Evolutionary conservation across 2,113 vertebrate species (phyloP).

Genomic region (Miniopterus natalensis): DNA sequence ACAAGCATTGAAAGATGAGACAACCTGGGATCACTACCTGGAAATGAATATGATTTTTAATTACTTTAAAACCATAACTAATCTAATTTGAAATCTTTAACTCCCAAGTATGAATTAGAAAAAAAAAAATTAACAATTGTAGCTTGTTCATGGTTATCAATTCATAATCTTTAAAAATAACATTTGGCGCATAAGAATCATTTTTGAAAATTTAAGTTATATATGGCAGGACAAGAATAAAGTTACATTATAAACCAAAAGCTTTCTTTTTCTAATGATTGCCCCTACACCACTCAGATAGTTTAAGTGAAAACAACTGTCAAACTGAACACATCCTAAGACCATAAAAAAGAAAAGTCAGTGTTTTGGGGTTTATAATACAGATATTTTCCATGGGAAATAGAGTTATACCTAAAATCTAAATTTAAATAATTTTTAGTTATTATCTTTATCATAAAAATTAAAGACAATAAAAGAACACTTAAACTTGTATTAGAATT

Average conservation of each 20-base stretch:
- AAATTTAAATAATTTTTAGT: not conserved
- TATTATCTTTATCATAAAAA: not conserved
- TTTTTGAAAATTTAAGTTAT: not conserved
- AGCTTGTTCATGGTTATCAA: not conserved
- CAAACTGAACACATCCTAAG: not conserved
- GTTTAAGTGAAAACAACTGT: not conserved
- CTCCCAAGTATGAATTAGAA: not conserved
- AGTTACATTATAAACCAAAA: not conserved
- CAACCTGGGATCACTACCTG: not conserved
- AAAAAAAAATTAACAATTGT: not conserved
- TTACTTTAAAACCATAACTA: slow-evolving; percentile 33
- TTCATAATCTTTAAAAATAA: not conserved
- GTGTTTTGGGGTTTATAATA: not conserved
- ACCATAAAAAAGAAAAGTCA: not conserved
- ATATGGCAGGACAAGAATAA: not conserved
- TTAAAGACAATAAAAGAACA: not conserved
- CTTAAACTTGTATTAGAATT: not conserved
- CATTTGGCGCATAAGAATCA: not conserved
- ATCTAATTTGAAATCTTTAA: slow-evolving; percentile 2
- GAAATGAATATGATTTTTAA: not conserved
- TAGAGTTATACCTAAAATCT: not conserved
- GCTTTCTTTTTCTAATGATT: not conserved
- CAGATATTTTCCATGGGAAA: not conserved
- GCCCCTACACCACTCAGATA: not conserved
- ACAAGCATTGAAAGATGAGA: not conserved